Base-by-base conservation (phyloP, 2,888 invertebrate genomes). In the Thymelicus acteon region DNA sequence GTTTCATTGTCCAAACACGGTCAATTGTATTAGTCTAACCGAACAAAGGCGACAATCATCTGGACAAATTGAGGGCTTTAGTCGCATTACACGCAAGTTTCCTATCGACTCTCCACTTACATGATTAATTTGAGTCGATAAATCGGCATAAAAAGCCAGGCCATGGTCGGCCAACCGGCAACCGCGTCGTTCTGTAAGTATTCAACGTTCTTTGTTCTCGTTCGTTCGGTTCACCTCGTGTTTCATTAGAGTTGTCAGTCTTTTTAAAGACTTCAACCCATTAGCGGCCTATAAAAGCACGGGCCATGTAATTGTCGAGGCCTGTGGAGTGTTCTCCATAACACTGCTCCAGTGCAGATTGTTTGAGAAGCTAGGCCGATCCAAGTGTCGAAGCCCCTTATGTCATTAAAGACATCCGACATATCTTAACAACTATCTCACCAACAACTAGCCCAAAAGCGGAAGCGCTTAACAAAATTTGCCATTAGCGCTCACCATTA, bases 121-220 rank as follows among this genome's bases (percentile, higher is more conserved):
- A 91, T 92, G 92, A 92, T 93, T 92, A 92, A 93, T 93, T 93
- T 93, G 90, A 92, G 90, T 89, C 92, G 86, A 92, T 93, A 93
- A 92, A 92, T 92, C 92, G 90, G 86, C 85, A 93, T 92, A 92
- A 93, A 92, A 92, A 89, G 89, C 87, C 86, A 83, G 85, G 84
- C 85, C 85, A 85, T 82, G 87, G 85, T 87, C 88, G 87, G 84
- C 85, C 88, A 80, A 90, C 89, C 91, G 84, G 85, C 88, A 80
- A 90, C 89, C 91, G 89, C 89, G 86, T 84, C 84, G 85, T 82
- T 84, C 83, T 82, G 80, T 87, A 85, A 88, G 87, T 89, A 89
- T 89, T 89, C 85, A 85, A 81, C 82, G 88, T 88, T 89, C 82
- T 89, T 91, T 91, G 89, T 90, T 89, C 85, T 85, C 83, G 77